Base-by-base conservation (phyloP, 2,888 invertebrate genomes). In the Macaria liturata region DNA sequence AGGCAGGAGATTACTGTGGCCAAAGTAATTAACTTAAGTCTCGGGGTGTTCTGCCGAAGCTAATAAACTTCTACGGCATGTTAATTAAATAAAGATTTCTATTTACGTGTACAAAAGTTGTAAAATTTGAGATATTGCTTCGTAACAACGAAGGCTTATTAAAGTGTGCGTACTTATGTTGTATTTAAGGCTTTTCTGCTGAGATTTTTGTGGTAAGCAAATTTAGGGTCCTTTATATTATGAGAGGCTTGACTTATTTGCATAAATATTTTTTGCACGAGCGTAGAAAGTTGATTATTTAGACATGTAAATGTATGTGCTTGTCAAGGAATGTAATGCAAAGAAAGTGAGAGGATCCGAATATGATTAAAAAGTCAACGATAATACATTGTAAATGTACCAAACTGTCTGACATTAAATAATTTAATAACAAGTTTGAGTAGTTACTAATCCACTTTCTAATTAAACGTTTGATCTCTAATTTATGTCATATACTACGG, bases 1-100 rank as follows among this genome's bases (percentile, higher is more conserved):
- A 56, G 59, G 62, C 64, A 65, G 54, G 51, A 58, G 65, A 68
- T 68, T 68, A 66, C 61, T 59, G 60, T 53, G 59, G 60, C 57
- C 57, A 64, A 66, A 66, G 62, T 61, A 64, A 64, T 68, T 66
- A 68, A 60, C 58, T 58, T 57, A 56, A 56, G 48, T 57, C 59
- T 52, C 61, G 51, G 53, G 61, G 59, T 46, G 59, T 51, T 47
- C 52, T 58, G 54, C 45, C 62, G 62, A 65, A 59, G 58, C 61
- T 67, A 51, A 61, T 59, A 62, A 67, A 67, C 61, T 67, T 64
- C 61, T 53, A 49, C 49, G 61, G 53, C 57, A 58, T 54, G 59
- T 55, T 60, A 55, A 60, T 60, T 60, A 56, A 60, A 60, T 60
- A 56, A 60, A 60, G 64, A 66, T 64, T 64, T 59, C 55, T 58